Conservation (phyloP, 2,797 vertebrate species). For the Pipistrellus pipistrellus region DNA sequence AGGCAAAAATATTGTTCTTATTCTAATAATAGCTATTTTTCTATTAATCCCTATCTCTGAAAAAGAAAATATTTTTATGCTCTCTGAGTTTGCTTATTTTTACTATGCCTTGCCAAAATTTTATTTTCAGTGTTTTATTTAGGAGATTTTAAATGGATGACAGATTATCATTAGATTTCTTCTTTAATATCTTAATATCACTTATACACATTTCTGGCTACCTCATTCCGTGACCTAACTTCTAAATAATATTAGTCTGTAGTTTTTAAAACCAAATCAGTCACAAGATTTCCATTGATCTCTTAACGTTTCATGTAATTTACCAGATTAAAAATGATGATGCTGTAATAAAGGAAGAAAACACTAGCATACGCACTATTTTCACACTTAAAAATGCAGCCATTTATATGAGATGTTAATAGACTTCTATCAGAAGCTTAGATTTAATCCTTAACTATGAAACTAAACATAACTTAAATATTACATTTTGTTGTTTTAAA, state of each 20-base stretch:
- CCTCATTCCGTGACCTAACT: background rate
- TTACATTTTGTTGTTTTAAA: background rate
- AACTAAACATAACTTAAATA: background rate
- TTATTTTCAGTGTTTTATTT: conserved; percentile 22
- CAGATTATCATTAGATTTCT: conserved; percentile 27
- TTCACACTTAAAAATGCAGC: background rate
- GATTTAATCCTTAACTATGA: background rate
- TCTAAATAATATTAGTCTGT: conserved; percentile 33
- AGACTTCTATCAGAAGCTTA: background rate
- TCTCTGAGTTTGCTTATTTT: conserved; percentile 47
- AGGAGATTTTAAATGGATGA: conserved; percentile 26
- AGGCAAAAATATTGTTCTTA: conserved; percentile 26
- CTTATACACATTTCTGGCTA: background rate
- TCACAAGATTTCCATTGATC: background rate
- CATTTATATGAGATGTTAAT: background rate
- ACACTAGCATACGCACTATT: background rate
- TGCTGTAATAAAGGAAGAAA: background rate
- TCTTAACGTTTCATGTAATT: background rate
- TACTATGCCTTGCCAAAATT: background rate
- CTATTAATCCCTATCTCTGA: conserved; percentile 9
- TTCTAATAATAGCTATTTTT: conserved; percentile 25
- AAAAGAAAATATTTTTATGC: conserved; percentile 36
- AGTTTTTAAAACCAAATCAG: conserved; percentile 1
- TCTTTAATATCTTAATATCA: background rate
- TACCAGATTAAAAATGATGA: background rate